Percentiles rank a stretch among this genome's conserved stretches.
Evolutionary conservation across 2,113 vertebrate species (phyloP).

Genomic region (Tenrec ecaudatus): DNA sequence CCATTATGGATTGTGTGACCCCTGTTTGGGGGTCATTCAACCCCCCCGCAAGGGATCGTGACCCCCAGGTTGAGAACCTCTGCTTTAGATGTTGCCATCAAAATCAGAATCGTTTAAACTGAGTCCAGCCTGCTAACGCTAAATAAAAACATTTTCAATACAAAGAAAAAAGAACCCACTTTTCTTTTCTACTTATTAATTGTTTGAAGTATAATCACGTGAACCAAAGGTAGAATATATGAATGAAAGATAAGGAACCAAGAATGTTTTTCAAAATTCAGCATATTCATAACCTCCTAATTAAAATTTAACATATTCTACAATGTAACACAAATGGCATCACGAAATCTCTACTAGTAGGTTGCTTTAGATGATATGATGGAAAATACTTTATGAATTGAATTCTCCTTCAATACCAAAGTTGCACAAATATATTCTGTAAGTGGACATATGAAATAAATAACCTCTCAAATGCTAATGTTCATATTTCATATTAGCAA

Average conservation of each 20-base stretch:
- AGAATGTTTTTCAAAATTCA: background rate
- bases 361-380: background rate
- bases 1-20: too few relatives aligned
- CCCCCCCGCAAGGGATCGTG: too few relatives aligned
- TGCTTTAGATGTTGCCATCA: too few relatives aligned
- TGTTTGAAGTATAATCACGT: background rate
- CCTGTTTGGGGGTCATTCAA: too few relatives aligned
- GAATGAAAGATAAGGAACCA: background rate
- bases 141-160: too few relatives aligned
- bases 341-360: background rate
- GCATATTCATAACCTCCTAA: background rate
- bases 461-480: conserved; percentile 29
- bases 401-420: conserved; percentile 25
- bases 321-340: background rate
- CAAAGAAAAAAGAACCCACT: background rate
- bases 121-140: too few relatives aligned
- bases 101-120: too few relatives aligned
- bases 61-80: too few relatives aligned
- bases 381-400: background rate
- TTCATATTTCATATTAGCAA: conserved; percentile 31
- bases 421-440: conserved; percentile 30
- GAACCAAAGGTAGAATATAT: background rate
- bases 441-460: conserved; percentile 67
- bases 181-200: background rate
- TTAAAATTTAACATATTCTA: background rate